phyloP scores from a whole-genome alignment of 2,113 vertebrate genomes.

The Upupa epops region DNA sequence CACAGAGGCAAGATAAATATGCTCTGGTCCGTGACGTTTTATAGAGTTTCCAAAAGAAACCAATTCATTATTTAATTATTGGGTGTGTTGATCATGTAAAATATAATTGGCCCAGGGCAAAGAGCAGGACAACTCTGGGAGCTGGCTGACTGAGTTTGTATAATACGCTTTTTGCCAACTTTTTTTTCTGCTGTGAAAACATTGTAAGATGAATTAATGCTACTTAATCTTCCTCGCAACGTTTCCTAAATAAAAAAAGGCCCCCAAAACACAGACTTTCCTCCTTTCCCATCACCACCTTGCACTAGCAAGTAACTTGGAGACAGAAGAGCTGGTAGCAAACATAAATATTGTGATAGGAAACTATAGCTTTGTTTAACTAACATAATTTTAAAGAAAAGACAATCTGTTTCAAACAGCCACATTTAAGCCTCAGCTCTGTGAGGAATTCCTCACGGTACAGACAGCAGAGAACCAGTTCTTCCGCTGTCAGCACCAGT shows the following conservation, averaged over 20 bases:
- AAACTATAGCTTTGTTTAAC: conserved; percentile 64
- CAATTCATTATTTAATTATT: conserved; percentile 78
- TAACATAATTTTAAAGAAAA: conserved; percentile 54
- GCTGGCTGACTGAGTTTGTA: conserved; percentile 54
- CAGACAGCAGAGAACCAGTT: conserved; percentile 1
- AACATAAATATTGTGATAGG: conserved; percentile 68
- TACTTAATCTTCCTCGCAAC: conserved; percentile 58
- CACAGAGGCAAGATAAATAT: conserved; percentile 73
- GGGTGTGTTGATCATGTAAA: conserved; percentile 70
- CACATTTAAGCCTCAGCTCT: conserved; percentile 43
- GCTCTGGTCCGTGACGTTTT: conserved; percentile 65
- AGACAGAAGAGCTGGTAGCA: conserved; percentile 54
- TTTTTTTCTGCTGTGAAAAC: conserved; percentile 64
- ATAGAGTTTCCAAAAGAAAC: conserved; percentile 73
- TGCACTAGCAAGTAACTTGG: conserved; percentile 30
- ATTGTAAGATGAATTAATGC: conserved; percentile 64
- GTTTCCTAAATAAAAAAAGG: conserved; percentile 65
- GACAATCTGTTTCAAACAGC: conserved; percentile 48
- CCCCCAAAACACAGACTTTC: neutral
- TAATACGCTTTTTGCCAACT: conserved; percentile 61
- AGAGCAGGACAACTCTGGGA: conserved; percentile 56
- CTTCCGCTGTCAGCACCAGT: neutral
- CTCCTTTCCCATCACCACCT: conserved; percentile 43
- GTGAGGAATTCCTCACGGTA: conserved; percentile 14
- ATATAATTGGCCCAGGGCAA: conserved; percentile 73